Evolutionary conservation across 2,113 vertebrate genomes (phyloP).

Genomic region (Hippolais icterina): DNA sequence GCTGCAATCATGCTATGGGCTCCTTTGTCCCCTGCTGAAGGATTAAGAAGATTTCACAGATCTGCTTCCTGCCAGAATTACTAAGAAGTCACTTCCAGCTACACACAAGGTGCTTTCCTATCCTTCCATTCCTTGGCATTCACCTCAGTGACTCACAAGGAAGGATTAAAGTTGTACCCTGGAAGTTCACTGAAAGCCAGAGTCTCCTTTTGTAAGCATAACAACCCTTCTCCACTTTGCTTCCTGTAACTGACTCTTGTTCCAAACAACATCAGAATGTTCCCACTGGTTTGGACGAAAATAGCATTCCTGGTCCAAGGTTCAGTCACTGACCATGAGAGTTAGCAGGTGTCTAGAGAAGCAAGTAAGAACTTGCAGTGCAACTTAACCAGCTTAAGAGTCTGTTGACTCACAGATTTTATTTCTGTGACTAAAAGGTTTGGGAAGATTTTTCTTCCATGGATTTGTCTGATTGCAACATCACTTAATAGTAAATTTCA

Average conservation of each 20-base stretch:
- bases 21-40: neutral
- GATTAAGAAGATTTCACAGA: neutral
- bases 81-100: neutral
- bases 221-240: neutral
- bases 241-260: neutral
- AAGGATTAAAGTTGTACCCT: neutral
- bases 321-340: neutral
- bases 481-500: neutral
- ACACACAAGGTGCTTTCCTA: slow-evolving; percentile 16
- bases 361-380: neutral
- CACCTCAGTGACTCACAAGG: slow-evolving; percentile 22
- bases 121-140: neutral
- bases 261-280: neutral
- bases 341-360: neutral
- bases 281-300: neutral
- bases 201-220: neutral
- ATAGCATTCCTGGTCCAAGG: neutral
- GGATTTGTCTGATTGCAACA: neutral
- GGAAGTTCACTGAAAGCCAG: neutral
- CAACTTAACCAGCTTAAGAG: neutral
- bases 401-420: neutral
- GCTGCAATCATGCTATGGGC: neutral
- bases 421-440: neutral
- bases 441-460: neutral
- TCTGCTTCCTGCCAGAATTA: neutral